Percentiles rank a stretch among this genome's conserved stretches.
Conservation (phyloP, 2,888 invertebrate species). For the Encarsia formosa region DNA sequence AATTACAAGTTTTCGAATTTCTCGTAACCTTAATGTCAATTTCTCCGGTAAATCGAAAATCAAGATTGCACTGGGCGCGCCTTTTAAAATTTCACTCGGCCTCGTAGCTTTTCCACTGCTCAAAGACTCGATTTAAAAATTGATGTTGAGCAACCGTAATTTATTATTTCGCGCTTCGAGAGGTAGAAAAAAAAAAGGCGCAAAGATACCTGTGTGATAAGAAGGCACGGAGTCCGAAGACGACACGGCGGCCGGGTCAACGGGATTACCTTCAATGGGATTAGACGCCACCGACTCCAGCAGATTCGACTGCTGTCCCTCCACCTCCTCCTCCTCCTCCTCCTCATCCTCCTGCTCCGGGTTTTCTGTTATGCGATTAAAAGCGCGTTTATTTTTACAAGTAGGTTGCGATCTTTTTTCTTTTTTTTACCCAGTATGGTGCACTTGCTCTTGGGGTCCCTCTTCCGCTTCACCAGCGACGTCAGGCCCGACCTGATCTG, state of each 20-base stretch:
- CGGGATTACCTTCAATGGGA: constrained; percentile 13
- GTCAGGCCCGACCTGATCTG: constrained; percentile 19
- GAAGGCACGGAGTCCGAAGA: constrained; percentile 6
- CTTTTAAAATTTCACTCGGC: no score
- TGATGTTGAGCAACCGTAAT: no score
- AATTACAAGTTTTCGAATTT: no score
- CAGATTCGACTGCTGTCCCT: constrained; percentile 1
- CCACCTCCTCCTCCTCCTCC: not conserved
- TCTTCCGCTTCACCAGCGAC: constrained; percentile 9
- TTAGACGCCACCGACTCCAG: not conserved
- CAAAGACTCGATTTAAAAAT: no score
- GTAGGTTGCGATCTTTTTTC: no score
- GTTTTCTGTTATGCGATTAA: not conserved
- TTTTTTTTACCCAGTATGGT: no score
- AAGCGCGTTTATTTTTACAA: no score
- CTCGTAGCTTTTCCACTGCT: no score
- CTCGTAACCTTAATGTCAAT: no score
- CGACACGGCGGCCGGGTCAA: constrained; percentile 11
- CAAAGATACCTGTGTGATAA: constrained; percentile 10
- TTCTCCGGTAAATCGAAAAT: no score
- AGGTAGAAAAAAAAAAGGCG: not conserved
- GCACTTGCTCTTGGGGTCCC: not conserved
- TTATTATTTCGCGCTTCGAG: no score
- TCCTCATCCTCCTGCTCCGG: not conserved
- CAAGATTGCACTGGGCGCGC: no score